Percentiles rank a stretch among this genome's conserved stretches.
These are phyloP conservation scores for Watsonalla binaria DNA, from an alignment of 2,888 invertebrate species.

Conservation along the genomic window DNA sequence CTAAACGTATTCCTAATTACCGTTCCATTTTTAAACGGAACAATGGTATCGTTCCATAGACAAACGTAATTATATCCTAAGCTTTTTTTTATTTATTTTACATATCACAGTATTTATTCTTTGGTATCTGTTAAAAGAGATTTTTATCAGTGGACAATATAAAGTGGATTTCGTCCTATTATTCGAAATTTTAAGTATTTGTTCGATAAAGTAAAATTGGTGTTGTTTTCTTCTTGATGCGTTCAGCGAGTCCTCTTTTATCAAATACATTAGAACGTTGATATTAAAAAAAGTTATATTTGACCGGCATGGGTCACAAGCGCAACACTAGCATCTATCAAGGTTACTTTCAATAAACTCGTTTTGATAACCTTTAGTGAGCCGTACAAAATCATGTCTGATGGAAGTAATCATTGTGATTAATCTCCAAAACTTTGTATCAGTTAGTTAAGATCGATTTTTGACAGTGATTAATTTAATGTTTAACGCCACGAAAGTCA, in stretches of 20 bases:
- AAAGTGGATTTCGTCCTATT: too few species aligned
- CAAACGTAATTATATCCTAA: slow-evolving; percentile 31
- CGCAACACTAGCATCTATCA: slow-evolving; percentile 15
- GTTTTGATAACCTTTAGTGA: slow-evolving; percentile 33
- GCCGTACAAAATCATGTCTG: slow-evolving; percentile 32
- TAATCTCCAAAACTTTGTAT: slow-evolving; percentile 35
- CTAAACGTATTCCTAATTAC: slow-evolving; percentile 17
- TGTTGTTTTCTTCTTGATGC: too few species aligned
- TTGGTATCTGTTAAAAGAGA: too few species aligned
- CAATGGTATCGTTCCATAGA: slow-evolving; percentile 19
- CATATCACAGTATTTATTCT: too few species aligned
- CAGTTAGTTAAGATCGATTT: slow-evolving; percentile 30
- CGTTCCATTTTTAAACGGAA: slow-evolving; percentile 21
- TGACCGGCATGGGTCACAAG: not conserved
- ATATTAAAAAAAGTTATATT: not conserved
- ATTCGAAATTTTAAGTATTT: too few species aligned
- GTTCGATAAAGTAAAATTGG: too few species aligned
- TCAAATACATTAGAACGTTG: too few species aligned
- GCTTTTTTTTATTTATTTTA: slow-evolving; percentile 18
- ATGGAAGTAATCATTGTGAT: slow-evolving; percentile 35
- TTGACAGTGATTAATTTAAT: slow-evolving; percentile 38
- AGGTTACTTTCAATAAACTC: slow-evolving; percentile 22
- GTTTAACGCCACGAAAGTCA: slow-evolving; percentile 28
- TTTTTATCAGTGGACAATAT: too few species aligned
- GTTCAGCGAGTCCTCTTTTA: too few species aligned